Evolutionary conservation across 2,888 invertebrate genomes (phyloP).

Genomic region (Epistrophe eligans): DNA sequence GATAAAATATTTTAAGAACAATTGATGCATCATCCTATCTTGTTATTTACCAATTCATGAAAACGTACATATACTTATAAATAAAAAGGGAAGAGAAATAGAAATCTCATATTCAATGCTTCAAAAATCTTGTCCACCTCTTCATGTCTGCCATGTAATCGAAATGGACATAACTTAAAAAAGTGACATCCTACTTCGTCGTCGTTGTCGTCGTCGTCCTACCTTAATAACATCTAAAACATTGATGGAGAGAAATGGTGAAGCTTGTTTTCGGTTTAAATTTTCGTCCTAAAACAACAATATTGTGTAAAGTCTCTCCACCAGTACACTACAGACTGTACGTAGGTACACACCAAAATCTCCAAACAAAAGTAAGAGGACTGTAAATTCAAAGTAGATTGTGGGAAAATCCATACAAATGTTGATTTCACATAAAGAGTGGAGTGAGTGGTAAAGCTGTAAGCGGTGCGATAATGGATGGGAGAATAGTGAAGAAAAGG

Average conservation of each 20-base stretch:
- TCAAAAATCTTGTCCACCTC: slow-evolving; percentile 50
- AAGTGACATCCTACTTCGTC: slow-evolving; percentile 17
- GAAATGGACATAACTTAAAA: slow-evolving; percentile 41
- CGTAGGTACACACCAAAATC: too few relatives aligned
- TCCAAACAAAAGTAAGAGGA: slow-evolving; percentile 27
- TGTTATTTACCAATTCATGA: not conserved
- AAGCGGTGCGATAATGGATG: not conserved
- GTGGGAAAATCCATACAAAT: slow-evolving; percentile 60
- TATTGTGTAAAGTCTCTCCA: slow-evolving; percentile 18
- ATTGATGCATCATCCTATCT: not conserved
- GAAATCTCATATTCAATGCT: slow-evolving; percentile 48
- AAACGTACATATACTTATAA: not conserved
- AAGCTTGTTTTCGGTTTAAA: slow-evolving; percentile 26
- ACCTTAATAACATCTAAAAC: too few relatives aligned
- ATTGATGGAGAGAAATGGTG: slow-evolving; percentile 1
- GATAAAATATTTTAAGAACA: not conserved
- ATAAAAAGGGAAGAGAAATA: slow-evolving; percentile 4
- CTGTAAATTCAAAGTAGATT: slow-evolving; percentile 58
- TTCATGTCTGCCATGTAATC: slow-evolving; percentile 28
- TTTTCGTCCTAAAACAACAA: slow-evolving; percentile 23
- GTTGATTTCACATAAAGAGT: slow-evolving; percentile 9
- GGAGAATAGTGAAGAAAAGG: not conserved
- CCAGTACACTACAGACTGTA: not conserved
- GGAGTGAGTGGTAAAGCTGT: not conserved
- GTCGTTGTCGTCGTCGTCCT: not conserved